These are phyloP conservation scores for Myotis davidii DNA, from an alignment of 2,113 vertebrate species.

Conservation along the genomic window DNA sequence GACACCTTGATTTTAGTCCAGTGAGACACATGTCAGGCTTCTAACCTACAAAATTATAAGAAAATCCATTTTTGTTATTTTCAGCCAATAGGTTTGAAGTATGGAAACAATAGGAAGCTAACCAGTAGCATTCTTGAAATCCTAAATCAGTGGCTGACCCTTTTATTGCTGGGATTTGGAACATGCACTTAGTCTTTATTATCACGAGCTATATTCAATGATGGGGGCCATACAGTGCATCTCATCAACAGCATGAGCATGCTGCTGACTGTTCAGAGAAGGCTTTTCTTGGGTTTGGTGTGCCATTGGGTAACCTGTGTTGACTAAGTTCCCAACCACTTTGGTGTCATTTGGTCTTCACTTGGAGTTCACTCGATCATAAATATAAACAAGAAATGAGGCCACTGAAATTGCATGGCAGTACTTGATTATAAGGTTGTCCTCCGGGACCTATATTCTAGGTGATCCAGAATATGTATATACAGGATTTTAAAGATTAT, in stretches of 20 bases:
- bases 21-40: neutral
- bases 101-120: neutral
- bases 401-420: neutral
- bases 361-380: neutral
- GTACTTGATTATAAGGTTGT: neutral
- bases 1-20: neutral
- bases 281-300: neutral
- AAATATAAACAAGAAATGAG: neutral
- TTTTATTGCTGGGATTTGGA: neutral
- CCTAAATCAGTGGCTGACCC: neutral
- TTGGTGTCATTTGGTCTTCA: neutral
- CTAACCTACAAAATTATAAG: neutral
- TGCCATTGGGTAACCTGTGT: neutral
- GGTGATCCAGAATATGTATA: neutral
- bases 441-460: neutral
- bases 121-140: neutral
- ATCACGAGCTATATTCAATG: neutral
- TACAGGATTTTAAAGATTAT: slow-evolving; percentile 18
- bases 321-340: neutral
- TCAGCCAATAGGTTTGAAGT: neutral
- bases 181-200: neutral
- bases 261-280: neutral
- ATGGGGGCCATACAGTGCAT: neutral
- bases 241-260: neutral
- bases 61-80: neutral